These are phyloP conservation scores for Muscidifurax raptorellus DNA, from an alignment of 1,140 invertebrate species.

Conservation along the genomic window DNA sequence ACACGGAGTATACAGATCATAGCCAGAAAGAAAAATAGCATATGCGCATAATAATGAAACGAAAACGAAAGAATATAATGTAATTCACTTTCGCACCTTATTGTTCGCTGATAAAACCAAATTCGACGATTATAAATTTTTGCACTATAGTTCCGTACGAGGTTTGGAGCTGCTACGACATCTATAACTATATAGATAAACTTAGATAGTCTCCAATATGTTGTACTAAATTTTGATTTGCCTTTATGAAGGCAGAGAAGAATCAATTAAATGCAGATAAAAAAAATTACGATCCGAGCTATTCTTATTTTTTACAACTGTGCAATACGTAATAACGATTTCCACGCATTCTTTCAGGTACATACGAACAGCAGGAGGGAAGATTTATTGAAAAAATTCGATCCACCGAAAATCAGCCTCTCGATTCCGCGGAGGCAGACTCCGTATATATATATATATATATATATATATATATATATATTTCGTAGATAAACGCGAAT, in stretches of 20 bases:
- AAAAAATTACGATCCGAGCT: not conserved
- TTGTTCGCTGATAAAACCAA: slow-evolving; percentile 26
- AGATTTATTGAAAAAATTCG: no score
- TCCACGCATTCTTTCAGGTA: no score
- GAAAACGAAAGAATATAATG: not conserved
- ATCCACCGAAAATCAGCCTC: no score
- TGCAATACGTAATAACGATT: no score
- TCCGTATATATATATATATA: no score
- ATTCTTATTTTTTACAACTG: not conserved
- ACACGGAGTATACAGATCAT: slow-evolving; percentile 52
- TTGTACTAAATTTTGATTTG: slow-evolving; percentile 50
- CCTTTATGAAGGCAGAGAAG: slow-evolving; percentile 30
- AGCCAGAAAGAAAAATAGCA: slow-evolving; percentile 60
- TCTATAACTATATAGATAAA: slow-evolving; percentile 39
- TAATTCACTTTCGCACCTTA: slow-evolving; percentile 45
- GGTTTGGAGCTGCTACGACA: slow-evolving; percentile 28
- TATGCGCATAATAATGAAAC: not conserved
- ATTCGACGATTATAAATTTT: slow-evolving; percentile 46
- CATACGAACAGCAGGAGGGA: not conserved
- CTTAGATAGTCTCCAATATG: slow-evolving; percentile 52
- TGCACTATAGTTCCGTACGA: slow-evolving; percentile 33
- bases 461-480: no score
- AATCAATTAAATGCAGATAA: slow-evolving; percentile 49
- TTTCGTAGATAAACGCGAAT: no score
- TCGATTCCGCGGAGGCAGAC: no score